phyloP scores from a whole-genome alignment of 2,797 vertebrate genomes.

The Ctenochaetus hawaiiensis region DNA sequence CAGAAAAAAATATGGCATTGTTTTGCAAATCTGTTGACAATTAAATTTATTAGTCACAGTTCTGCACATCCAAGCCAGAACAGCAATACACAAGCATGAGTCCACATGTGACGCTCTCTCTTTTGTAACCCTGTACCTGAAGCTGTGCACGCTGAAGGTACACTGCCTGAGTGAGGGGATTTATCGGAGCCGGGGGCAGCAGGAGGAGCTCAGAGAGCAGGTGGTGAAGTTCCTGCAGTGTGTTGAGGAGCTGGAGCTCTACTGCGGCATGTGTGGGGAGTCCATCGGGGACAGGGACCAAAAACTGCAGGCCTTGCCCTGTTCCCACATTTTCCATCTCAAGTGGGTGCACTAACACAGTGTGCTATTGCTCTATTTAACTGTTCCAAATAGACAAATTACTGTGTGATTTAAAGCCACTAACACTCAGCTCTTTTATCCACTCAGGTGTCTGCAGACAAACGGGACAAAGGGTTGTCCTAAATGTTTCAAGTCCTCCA shows the following conservation, averaged over 20 bases:
- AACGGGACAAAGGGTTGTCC: conserved; percentile 94
- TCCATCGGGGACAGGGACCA: conserved; percentile 97
- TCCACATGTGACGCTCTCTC: background rate
- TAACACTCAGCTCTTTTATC: conserved; percentile 24
- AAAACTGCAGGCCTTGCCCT: conserved; percentile 97
- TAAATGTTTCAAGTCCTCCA: conserved; percentile 93
- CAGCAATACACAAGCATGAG: no score
- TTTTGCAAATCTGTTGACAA: no score
- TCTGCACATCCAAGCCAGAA: no score
- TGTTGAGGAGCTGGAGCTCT: conserved; percentile 98
- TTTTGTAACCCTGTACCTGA: conserved; percentile 14
- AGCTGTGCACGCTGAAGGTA: conserved; percentile 93
- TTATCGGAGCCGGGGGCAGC: conserved; percentile 90
- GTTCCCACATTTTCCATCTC: conserved; percentile 98
- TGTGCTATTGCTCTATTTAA: background rate
- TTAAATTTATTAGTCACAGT: no score
- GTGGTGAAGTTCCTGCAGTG: conserved; percentile 99
- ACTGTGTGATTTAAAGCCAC: background rate
- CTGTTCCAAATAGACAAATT: background rate
- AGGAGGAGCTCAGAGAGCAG: conserved; percentile 91
- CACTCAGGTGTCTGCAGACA: conserved; percentile 93
- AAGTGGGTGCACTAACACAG: conserved; percentile 84
- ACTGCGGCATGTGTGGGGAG: conserved; percentile 99
- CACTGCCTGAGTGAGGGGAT: conserved; percentile 94
- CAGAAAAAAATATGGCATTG: no score